phyloP scores from a whole-genome alignment of 2,888 invertebrate genomes.

The Tipula unca region DNA sequence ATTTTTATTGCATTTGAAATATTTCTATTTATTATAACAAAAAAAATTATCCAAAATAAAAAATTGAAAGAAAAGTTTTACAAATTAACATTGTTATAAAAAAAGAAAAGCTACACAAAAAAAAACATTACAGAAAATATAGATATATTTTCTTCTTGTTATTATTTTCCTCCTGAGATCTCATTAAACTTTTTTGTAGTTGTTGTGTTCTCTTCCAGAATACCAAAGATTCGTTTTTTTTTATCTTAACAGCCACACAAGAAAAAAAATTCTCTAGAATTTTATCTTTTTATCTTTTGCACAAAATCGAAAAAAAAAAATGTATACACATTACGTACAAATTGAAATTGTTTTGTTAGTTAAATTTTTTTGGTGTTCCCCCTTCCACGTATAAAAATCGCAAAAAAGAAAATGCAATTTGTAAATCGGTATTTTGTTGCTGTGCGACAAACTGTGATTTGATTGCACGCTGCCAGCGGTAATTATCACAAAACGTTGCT shows the following conservation, averaged over 20 bases:
- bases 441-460: not conserved
- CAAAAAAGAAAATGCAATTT: not conserved
- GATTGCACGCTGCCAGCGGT: not conserved
- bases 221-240: not conserved
- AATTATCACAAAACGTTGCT: not conserved
- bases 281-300: not conserved
- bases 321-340: not conserved
- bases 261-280: not conserved
- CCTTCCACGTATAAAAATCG: not conserved
- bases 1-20: not conserved
- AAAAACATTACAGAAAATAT: not conserved
- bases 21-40: not conserved
- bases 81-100: constrained; percentile 14
- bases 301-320: not conserved
- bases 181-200: not conserved
- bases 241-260: not conserved
- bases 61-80: not conserved
- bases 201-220: not conserved
- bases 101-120: not conserved
- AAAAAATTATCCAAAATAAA: not conserved
- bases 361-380: not conserved
- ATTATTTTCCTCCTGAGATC: constrained; percentile 8
- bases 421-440: not conserved
- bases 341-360: not conserved
- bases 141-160: not conserved